Evolutionary conservation across 2,888 invertebrate genomes (phyloP).

Genomic region (Phorcus lineatus): DNA sequence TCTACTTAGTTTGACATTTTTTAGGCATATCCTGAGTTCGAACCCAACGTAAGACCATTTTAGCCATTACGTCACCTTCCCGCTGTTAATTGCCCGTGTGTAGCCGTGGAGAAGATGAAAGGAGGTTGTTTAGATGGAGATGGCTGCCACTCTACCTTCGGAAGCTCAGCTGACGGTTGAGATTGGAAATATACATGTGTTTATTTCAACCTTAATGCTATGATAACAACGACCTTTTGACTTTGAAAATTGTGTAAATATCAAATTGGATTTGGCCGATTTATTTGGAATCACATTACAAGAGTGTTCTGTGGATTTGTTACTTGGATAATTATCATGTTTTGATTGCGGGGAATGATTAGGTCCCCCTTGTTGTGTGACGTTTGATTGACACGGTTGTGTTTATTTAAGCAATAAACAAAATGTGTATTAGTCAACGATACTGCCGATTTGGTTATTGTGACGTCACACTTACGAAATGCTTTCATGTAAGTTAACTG

Average conservation of each 20-base stretch:
- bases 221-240: not conserved
- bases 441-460: no score
- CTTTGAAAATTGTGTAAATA: constrained; percentile 3
- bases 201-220: constrained; percentile 8
- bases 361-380: not conserved
- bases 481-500: no score
- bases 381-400: not conserved
- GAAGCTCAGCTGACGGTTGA: not conserved
- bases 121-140: not conserved
- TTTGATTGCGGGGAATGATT: not conserved
- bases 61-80: not conserved
- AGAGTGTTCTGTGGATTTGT: not conserved
- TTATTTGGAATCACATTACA: not conserved
- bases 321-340: not conserved
- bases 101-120: not conserved
- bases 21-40: not conserved
- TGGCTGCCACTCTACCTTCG: not conserved
- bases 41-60: not conserved
- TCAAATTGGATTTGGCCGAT: not conserved
- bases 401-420: no score
- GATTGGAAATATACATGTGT: constrained; percentile 1
- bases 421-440: no score
- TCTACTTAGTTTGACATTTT: constrained; percentile 2
- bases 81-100: not conserved
- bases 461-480: no score